Percentiles rank a stretch among this genome's conserved stretches.
These are phyloP conservation scores for Halcyon malimbica DNA, from an alignment of 2,113 vertebrate species.

Conservation along the genomic window DNA sequence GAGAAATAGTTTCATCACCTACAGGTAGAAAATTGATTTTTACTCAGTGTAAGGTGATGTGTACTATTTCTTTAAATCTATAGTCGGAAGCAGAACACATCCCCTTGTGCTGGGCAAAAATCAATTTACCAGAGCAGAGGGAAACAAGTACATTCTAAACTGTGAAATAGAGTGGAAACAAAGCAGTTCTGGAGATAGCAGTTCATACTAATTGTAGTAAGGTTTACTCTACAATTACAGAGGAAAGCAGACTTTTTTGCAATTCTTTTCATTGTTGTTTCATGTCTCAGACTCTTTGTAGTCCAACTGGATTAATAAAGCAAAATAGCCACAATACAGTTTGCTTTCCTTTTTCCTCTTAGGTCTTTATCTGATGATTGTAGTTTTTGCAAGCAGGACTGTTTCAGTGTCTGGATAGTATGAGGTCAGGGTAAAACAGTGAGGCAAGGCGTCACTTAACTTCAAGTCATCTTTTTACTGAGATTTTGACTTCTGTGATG, in stretches of 20 bases:
- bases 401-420: background rate
- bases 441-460: background rate
- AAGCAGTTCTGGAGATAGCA: background rate
- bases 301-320: background rate
- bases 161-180: constrained; percentile 18
- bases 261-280: background rate
- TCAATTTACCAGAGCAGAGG: constrained; percentile 43
- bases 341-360: background rate
- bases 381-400: background rate
- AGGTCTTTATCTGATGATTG: background rate
- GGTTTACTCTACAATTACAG: background rate
- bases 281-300: background rate
- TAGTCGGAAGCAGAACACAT: constrained; percentile 29
- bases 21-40: constrained; percentile 52
- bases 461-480: background rate
- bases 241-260: background rate
- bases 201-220: background rate
- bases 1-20: constrained; percentile 36
- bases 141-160: background rate
- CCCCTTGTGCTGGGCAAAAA: constrained; percentile 14
- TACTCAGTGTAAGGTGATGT: constrained; percentile 16
- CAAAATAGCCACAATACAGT: background rate
- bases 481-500: background rate
- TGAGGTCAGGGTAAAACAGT: background rate
- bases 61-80: constrained; percentile 50